phyloP scores from a whole-genome alignment of 2,888 invertebrate species.

The Galeruca laticollis region DNA sequence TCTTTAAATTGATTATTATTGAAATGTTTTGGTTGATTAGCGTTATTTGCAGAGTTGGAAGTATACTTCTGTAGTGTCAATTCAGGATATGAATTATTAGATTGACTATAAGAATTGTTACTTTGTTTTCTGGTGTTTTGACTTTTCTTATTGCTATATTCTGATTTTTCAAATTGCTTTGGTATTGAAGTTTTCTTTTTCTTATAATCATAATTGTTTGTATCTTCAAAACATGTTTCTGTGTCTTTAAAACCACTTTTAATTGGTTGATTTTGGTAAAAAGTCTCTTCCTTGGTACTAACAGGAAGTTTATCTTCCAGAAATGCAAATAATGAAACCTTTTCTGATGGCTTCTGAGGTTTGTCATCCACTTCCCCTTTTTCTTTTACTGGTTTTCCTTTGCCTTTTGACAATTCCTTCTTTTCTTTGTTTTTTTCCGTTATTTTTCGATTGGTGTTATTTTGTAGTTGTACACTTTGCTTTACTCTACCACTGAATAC shows the following conservation, averaged over 20 bases:
- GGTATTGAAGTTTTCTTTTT: conserved; percentile 21
- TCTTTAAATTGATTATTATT: conserved; percentile 27
- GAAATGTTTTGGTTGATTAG: conserved; percentile 22
- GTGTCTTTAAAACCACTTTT: conserved; percentile 22
- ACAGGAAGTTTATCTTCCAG: conserved; percentile 82
- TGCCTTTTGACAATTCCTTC: conserved; percentile 37
- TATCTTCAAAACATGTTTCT: conserved; percentile 11
- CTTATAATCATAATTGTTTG: conserved; percentile 30
- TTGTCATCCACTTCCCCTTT: conserved; percentile 70
- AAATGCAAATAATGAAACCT: conserved; percentile 85
- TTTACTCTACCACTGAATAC: conserved; percentile 71
- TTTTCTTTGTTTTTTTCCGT: conserved; percentile 28
- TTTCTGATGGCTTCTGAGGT: conserved; percentile 80
- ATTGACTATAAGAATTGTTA: conserved; percentile 14
- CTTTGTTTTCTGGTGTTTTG: conserved; percentile 6
- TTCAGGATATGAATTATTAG: conserved; percentile 2
- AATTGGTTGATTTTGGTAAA: conserved; percentile 33
- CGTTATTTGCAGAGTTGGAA: conserved; percentile 3
- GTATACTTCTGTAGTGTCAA: neutral
- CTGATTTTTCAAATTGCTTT: conserved; percentile 38
- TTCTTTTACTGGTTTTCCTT: conserved; percentile 50
- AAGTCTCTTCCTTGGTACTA: conserved; percentile 39
- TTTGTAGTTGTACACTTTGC: conserved; percentile 54
- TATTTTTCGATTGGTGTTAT: conserved; percentile 29
- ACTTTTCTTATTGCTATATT: conserved; percentile 26